A percentile compares a stretch with the other conserved stretches of the same genome.
Conservation (phyloP, 2,797 vertebrate genomes). For the Cirrhinus mrigala region DNA sequence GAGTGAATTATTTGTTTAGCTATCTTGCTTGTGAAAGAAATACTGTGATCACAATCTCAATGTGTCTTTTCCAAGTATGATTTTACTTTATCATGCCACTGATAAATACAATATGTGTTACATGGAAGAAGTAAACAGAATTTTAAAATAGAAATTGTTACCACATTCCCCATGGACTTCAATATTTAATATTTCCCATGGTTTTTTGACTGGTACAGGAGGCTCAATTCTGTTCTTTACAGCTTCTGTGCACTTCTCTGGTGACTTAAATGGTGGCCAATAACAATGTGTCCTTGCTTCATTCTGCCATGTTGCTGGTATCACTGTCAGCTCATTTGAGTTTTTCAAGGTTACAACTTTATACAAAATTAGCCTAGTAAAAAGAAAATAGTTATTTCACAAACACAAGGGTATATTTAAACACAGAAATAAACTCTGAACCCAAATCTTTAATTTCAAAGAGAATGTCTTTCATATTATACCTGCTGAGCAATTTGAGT, state of each 20-base stretch:
- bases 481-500: neutral
- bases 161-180: neutral
- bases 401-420: too few species aligned
- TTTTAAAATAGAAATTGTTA: neutral
- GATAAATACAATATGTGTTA: too few species aligned
- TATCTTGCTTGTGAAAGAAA: too few species aligned
- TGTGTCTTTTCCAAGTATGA: too few species aligned
- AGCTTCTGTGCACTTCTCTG: neutral
- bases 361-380: neutral
- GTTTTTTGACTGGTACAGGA: neutral
- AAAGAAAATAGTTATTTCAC: too few species aligned
- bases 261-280: slow-evolving; percentile 22
- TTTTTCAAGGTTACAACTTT: slow-evolving; percentile 17
- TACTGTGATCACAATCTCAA: too few species aligned
- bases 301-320: slow-evolving; percentile 14
- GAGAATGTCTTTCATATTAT: too few species aligned
- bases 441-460: too few species aligned
- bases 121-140: too few species aligned
- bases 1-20: too few species aligned
- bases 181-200: neutral
- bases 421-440: too few species aligned
- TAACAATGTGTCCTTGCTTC: neutral
- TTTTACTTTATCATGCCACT: too few species aligned
- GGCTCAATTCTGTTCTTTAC: neutral
- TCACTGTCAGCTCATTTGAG: slow-evolving; percentile 5